Base-by-base conservation (phyloP, 2,113 vertebrate genomes). In the Leuciscus idus region DNA sequence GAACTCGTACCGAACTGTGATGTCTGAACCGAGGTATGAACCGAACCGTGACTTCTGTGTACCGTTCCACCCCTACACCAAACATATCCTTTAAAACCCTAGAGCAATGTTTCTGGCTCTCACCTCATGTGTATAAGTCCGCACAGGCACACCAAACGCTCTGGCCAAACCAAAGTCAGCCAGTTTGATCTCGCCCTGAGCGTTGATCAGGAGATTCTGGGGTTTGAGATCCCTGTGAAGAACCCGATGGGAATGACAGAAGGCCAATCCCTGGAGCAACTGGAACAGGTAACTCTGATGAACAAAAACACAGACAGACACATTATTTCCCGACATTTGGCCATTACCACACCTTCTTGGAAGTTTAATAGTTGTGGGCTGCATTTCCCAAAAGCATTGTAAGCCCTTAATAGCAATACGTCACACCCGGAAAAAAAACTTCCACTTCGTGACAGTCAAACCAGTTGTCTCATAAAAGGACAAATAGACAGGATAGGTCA, bases 111-210 rank as follows among this genome's bases (percentile, higher is more conserved):
- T 11, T 48, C 48, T 21, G 9, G 4, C 17, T 0, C 90, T 89
- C 85, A 97, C 98, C 95, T 99, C 98, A 0, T 99, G 98, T 0
- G 97, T 99, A 74, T 98, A 99, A n/a, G 97, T 97, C 50, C 98
- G 96, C 43, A 98, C 97, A 0, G 98, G 98, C 15, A 98, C 97
- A 4, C 97, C 97, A 11, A 98, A 99, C 43, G 97, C 97, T 76
- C 98, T 95, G 0, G 98, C 98, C 84, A 99, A 92, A 28, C 97
- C 98, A n/a, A 99, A 99, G 88, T 99, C 97, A 0, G 98, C 98
- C 46, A 99, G 94, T 78, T 99, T 99, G 94, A 99, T 99, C 88
- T 98, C 95, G 0, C 98, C 98, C 70, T 98, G 97, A 1, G 97
- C 94, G 0, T 98, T 98, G 92, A 99, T 99, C 87, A 99, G 97